A percentile compares a stretch with the other conserved stretches of the same genome.
phyloP scores from a whole-genome alignment of 2,113 vertebrate species.

The Periophthalmus modestus region DNA sequence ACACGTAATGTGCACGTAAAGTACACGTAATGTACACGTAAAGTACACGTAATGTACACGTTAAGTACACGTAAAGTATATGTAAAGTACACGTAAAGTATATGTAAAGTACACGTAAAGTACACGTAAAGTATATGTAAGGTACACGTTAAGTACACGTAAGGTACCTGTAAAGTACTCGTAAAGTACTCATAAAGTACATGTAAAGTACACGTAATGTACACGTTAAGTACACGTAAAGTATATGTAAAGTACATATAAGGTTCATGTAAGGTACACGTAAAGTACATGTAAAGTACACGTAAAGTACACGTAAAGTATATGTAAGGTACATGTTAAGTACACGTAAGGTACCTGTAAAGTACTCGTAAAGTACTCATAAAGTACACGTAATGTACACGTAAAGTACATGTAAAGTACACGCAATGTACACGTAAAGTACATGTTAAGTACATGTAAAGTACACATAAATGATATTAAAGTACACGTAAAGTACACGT shows the following conservation, averaged over 20 bases:
- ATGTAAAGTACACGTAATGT: not conserved
- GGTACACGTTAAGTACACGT: too few species aligned
- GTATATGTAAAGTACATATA: too few species aligned
- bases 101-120: not conserved
- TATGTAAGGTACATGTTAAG: too few species aligned
- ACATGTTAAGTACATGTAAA: too few species aligned
- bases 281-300: not conserved
- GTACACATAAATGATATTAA: not conserved
- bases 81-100: not conserved
- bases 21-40: too few species aligned
- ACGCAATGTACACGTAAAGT: not conserved
- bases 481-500: not conserved
- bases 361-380: not conserved
- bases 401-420: not conserved
- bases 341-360: not conserved
- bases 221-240: not conserved
- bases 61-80: not conserved
- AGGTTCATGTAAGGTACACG: not conserved
- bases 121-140: not conserved
- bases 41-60: too few species aligned
- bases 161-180: not conserved
- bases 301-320: not conserved
- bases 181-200: too few species aligned
- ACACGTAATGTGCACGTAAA: not conserved
- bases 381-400: not conserved